These are phyloP conservation scores for Anthoptus insignis DNA, from an alignment of 2,888 invertebrate genomes.

Conservation along the genomic window DNA sequence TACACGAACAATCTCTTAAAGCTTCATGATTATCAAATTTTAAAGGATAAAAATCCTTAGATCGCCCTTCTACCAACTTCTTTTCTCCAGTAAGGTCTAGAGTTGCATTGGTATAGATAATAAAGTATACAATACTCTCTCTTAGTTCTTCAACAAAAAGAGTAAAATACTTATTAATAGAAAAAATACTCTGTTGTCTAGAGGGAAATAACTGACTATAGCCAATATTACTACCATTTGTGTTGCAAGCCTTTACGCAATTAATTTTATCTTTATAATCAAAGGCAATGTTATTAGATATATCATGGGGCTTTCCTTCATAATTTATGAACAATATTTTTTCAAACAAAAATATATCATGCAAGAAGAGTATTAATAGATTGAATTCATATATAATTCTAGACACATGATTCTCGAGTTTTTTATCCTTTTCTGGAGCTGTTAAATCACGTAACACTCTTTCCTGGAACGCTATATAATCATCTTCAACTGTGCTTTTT, in stretches of 20 bases:
- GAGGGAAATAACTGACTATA: constrained; percentile 47
- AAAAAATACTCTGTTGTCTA: constrained; percentile 42
- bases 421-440: constrained; percentile 45
- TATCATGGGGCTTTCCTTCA: constrained; percentile 44
- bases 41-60: constrained; percentile 48
- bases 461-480: constrained; percentile 51
- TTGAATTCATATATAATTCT: constrained; percentile 47
- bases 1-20: constrained; percentile 43
- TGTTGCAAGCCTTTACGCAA: constrained; percentile 44
- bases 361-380: constrained; percentile 51
- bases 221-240: constrained; percentile 45
- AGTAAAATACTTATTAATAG: constrained; percentile 48
- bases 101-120: constrained; percentile 44
- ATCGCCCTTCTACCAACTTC: constrained; percentile 42
- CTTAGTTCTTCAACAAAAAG: constrained; percentile 44
- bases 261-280: constrained; percentile 44
- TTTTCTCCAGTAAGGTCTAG: constrained; percentile 47
- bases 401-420: constrained; percentile 33
- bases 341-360: constrained; percentile 50
- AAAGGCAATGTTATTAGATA: constrained; percentile 45
- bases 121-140: constrained; percentile 13
- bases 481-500: constrained; percentile 43
- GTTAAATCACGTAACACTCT: constrained; percentile 46
- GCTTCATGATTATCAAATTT: constrained; percentile 43
- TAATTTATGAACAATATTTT: constrained; percentile 50